Conservation (phyloP, 2,888 invertebrate genomes). For the Nomada ferruginata region DNA sequence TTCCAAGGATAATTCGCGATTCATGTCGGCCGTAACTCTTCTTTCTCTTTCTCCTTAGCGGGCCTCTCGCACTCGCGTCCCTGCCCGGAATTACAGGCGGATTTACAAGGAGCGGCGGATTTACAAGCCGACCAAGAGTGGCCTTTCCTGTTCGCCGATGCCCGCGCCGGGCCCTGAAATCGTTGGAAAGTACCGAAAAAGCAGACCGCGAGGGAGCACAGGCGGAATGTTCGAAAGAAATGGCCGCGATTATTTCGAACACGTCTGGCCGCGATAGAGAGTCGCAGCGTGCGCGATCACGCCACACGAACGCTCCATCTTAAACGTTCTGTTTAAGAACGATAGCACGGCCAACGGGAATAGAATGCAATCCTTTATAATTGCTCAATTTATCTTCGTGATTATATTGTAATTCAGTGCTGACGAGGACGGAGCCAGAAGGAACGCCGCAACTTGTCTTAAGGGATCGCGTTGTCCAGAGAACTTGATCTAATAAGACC, state of each 20-base stretch:
- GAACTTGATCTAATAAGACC: too few species aligned
- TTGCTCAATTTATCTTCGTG: slow-evolving; percentile 51
- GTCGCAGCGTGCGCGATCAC: slow-evolving; percentile 35
- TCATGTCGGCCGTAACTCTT: slow-evolving; percentile 82
- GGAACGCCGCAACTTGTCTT: neutral
- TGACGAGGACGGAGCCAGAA: neutral
- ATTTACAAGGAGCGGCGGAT: slow-evolving; percentile 81
- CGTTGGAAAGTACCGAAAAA: slow-evolving; percentile 74
- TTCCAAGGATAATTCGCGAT: slow-evolving; percentile 81
- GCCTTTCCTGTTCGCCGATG: slow-evolving; percentile 81
- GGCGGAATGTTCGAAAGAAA: slow-evolving; percentile 63
- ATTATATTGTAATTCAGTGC: slow-evolving; percentile 36
- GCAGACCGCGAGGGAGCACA: slow-evolving; percentile 62
- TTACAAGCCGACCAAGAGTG: slow-evolving; percentile 82
- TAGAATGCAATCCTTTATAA: slow-evolving; percentile 34
- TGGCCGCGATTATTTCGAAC: slow-evolving; percentile 65
- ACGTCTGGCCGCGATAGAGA: slow-evolving; percentile 51
- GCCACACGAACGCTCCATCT: slow-evolving; percentile 6
- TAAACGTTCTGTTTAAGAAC: slow-evolving; percentile 5
- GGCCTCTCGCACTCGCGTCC: slow-evolving; percentile 73
- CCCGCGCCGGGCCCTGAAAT: slow-evolving; percentile 70
- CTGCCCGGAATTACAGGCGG: slow-evolving; percentile 80
- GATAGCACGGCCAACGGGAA: neutral
- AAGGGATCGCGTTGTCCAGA: slow-evolving; percentile 13
- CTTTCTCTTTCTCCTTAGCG: slow-evolving; percentile 68